phyloP scores from a whole-genome alignment of 2,888 invertebrate genomes.

The Dorcus hopei region DNA sequence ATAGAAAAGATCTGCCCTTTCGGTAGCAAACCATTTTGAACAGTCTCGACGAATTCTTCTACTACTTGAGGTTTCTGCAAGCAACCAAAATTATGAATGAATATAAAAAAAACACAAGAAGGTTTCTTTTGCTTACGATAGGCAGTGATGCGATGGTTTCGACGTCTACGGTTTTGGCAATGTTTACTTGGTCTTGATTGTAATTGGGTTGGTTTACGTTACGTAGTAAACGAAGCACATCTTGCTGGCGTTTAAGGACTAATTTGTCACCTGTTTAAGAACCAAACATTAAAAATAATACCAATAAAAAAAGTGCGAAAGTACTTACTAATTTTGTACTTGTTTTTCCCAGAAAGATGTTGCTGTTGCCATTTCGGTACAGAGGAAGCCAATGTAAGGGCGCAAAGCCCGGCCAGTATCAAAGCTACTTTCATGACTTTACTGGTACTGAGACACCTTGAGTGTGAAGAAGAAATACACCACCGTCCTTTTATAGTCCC shows the following conservation, averaged over 20 bases:
- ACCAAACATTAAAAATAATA: no score
- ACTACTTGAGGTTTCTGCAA: slow-evolving; percentile 57
- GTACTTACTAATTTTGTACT: no score
- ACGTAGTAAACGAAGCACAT: slow-evolving; percentile 58
- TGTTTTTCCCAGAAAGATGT: no score
- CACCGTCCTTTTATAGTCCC: slow-evolving; percentile 8
- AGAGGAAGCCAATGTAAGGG: slow-evolving; percentile 40
- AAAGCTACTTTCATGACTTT: slow-evolving; percentile 26
- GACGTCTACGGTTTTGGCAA: slow-evolving; percentile 56
- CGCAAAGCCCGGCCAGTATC: slow-evolving; percentile 30
- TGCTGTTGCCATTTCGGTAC: no score
- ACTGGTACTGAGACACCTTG: slow-evolving; percentile 2
- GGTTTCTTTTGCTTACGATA: slow-evolving; percentile 18
- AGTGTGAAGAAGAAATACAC: background rate
- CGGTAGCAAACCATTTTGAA: slow-evolving; percentile 58
- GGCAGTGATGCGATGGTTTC: slow-evolving; percentile 50
- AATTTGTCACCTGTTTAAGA: slow-evolving; percentile 22
- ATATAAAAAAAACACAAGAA: background rate
- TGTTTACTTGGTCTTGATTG: slow-evolving; percentile 53
- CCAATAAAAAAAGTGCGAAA: no score
- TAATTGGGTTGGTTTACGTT: slow-evolving; percentile 63
- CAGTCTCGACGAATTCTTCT: slow-evolving; percentile 55
- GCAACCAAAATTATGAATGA: background rate
- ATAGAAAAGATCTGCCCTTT: slow-evolving; percentile 61
- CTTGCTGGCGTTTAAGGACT: slow-evolving; percentile 39